phyloP scores from a whole-genome alignment of 23 tunicate species.

The Ciona savignyi region DNA sequence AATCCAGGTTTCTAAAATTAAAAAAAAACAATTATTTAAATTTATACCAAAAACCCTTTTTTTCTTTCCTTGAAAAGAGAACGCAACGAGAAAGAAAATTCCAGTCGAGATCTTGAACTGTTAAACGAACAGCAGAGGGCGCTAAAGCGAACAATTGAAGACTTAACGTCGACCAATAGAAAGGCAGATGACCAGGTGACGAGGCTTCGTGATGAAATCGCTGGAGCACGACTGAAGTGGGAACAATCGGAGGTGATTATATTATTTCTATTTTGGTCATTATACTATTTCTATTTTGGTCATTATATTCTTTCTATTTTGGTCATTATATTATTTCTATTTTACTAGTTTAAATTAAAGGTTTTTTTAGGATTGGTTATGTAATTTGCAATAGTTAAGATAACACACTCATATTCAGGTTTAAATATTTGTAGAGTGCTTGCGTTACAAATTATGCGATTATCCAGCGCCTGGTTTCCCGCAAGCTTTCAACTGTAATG shows the following conservation, averaged over 20 bases:
- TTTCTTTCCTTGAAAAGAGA: slow-evolving; percentile 22
- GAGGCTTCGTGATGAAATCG: slow-evolving; percentile 13
- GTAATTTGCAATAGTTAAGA: no score
- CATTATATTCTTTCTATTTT: no score
- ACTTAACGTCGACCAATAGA: slow-evolving; percentile 2
- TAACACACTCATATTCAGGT: no score
- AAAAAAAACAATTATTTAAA: not conserved
- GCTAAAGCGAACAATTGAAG: slow-evolving; percentile 51
- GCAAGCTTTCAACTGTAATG: no score
- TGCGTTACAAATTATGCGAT: no score
- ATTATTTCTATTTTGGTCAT: no score
- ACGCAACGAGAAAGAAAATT: slow-evolving; percentile 32
- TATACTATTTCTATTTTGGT: no score
- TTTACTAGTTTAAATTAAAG: not conserved
- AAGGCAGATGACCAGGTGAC: slow-evolving; percentile 21
- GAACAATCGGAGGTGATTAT: slow-evolving; percentile 44
- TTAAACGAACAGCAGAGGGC: slow-evolving; percentile 52
- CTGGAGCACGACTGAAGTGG: slow-evolving; percentile 16
- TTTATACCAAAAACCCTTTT: not conserved
- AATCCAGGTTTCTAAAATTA: no score
- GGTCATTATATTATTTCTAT: not conserved
- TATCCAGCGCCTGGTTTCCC: no score
- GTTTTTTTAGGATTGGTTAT: not conserved
- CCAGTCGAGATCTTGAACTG: slow-evolving; percentile 33
- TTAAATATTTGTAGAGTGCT: no score